Evolutionary conservation across 2,888 invertebrate species (phyloP).

Genomic region (Agrypnus murinus): DNA sequence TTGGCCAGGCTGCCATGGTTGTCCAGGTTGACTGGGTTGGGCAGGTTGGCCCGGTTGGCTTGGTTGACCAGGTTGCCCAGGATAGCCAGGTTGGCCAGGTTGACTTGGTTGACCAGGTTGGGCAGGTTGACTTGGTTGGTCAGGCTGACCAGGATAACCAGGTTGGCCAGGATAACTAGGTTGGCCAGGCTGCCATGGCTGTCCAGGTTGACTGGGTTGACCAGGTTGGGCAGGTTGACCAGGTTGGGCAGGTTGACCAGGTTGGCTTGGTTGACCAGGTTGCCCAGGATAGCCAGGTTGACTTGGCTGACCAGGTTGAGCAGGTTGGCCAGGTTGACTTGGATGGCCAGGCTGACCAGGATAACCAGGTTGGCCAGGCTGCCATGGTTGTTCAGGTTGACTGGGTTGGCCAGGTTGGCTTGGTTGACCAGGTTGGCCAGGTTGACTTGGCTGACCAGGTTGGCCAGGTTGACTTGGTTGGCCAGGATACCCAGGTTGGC

Average conservation of each 20-base stretch:
- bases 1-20: neutral
- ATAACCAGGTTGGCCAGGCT: slow-evolving; percentile 25
- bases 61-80: slow-evolving; percentile 41
- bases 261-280: slow-evolving; percentile 20
- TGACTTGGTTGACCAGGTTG: slow-evolving; percentile 52
- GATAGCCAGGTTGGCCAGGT: slow-evolving; percentile 59
- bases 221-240: slow-evolving; percentile 58
- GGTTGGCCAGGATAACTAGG: slow-evolving; percentile 37
- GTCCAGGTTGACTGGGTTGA: slow-evolving; percentile 15
- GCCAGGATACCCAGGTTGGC: slow-evolving; percentile 51
- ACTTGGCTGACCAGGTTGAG: slow-evolving; percentile 29
- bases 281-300: neutral
- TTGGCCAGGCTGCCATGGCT: neutral
- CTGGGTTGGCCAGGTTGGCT: slow-evolving; percentile 37
- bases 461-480: slow-evolving; percentile 32
- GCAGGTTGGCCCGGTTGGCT: slow-evolving; percentile 51
- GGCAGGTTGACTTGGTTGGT: slow-evolving; percentile 16
- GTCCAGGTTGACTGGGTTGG: slow-evolving; percentile 47
- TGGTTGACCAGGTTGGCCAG: slow-evolving; percentile 29
- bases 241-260: slow-evolving; percentile 36
- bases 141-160: slow-evolving; percentile 21
- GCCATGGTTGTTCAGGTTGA: slow-evolving; percentile 24
- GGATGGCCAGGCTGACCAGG: slow-evolving; percentile 22
- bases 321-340: slow-evolving; percentile 19
- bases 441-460: slow-evolving; percentile 40